Conservation (phyloP, 1,140 invertebrate genomes). For the Aplysia californica region DNA sequence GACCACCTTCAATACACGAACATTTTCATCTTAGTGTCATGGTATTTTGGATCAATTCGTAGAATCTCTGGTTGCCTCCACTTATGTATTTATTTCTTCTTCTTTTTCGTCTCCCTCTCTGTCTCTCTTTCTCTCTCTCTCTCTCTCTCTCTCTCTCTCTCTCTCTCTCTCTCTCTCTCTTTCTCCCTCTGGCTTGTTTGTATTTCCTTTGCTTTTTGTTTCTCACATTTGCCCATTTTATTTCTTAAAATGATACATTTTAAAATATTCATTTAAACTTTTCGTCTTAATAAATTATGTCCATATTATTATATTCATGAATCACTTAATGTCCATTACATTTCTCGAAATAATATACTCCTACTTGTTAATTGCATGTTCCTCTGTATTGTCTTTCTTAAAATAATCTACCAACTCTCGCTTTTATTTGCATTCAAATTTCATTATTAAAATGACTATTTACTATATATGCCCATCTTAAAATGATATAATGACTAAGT, state of each 20-base stretch:
- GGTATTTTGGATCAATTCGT: no score
- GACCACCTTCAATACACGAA: no score
- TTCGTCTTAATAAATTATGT: no score
- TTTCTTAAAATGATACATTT: background rate
- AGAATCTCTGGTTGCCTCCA: background rate
- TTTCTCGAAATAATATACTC: background rate
- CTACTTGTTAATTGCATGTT: no score
- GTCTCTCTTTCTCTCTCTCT: conserved; percentile 19
- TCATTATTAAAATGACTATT: background rate
- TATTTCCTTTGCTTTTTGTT: background rate
- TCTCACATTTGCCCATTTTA: background rate
- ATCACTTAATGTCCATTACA: background rate
- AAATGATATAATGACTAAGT: background rate
- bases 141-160: conserved; percentile 18
- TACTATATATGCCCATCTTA: background rate
- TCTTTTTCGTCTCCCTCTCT: conserved; percentile 13
- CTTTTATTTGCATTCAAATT: background rate
- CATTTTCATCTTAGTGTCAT: no score
- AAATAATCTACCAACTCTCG: background rate
- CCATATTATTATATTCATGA: background rate
- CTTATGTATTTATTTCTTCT: background rate
- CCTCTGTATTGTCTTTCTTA: no score
- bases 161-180: conserved; percentile 8
- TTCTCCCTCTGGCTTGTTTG: background rate
- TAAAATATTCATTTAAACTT: no score